Conservation (phyloP, 2,113 vertebrate genomes). For the Chitala chitala region DNA sequence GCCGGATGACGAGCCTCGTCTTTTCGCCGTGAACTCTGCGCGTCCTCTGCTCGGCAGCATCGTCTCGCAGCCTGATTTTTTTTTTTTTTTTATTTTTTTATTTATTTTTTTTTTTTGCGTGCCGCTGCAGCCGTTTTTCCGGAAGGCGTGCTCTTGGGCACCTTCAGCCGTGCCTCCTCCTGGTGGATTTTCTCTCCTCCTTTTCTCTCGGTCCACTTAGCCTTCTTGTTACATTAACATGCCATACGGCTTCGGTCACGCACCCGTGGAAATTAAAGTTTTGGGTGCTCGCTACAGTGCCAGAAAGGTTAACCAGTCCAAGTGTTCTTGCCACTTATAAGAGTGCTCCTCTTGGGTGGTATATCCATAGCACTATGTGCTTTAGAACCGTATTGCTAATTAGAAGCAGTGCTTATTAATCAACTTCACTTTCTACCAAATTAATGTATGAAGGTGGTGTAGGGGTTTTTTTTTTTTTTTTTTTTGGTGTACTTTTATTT, state of each 20-base stretch:
- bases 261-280: background rate
- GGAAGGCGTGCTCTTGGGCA: background rate
- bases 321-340: background rate
- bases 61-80: background rate
- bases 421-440: too few relatives aligned
- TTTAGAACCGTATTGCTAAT: background rate
- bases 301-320: background rate
- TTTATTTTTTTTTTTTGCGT: slow-evolving; percentile 2
- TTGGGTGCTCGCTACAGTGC: background rate
- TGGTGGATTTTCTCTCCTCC: background rate
- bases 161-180: background rate
- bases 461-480: too few relatives aligned
- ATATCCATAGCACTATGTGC: background rate
- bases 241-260: background rate
- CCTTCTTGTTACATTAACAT: background rate
- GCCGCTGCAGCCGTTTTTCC: background rate
- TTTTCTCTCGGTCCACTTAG: background rate
- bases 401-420: too few relatives aligned
- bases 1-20: background rate
- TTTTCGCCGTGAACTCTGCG: background rate
- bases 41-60: background rate
- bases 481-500: too few relatives aligned
- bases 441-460: too few relatives aligned
- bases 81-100: background rate
- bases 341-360: too few relatives aligned